Conservation (phyloP, 2,888 invertebrate species). For the Hipparchia semele region DNA sequence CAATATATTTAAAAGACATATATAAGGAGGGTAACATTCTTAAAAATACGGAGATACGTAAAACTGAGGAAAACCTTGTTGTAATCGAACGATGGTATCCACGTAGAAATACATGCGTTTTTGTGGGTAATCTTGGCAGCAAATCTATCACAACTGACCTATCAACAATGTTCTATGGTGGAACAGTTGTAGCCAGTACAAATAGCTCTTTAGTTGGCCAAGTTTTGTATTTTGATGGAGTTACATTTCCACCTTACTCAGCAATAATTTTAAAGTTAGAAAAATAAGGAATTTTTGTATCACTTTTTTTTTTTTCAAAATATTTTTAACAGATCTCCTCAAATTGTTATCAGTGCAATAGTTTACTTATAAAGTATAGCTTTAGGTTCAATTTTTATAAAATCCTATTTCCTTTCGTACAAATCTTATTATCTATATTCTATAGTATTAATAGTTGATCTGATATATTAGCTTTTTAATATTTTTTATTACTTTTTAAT, state of each 20-base stretch:
- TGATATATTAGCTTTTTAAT: neutral
- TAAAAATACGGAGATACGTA: conserved; percentile 87
- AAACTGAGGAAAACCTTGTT: conserved; percentile 85
- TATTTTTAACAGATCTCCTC: too few relatives aligned
- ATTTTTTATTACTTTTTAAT: neutral
- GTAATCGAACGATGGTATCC: conserved; percentile 91
- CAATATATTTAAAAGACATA: conserved; percentile 88
- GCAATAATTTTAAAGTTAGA: conserved; percentile 73
- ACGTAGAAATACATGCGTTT: conserved; percentile 89
- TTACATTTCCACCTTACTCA: conserved; percentile 72
- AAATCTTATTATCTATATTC: too few relatives aligned
- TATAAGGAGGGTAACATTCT: conserved; percentile 85
- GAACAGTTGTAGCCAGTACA: conserved; percentile 76
- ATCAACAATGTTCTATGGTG: conserved; percentile 90
- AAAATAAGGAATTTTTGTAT: conserved; percentile 51
- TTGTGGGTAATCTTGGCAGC: conserved; percentile 88
- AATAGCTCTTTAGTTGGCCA: conserved; percentile 66
- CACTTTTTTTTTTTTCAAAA: too few relatives aligned
- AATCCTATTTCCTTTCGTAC: too few relatives aligned
- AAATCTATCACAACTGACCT: conserved; percentile 86
- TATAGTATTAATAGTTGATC: too few relatives aligned
- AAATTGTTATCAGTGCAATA: too few relatives aligned
- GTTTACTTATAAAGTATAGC: too few relatives aligned
- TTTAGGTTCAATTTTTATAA: too few relatives aligned
- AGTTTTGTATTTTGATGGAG: conserved; percentile 69